Evolutionary conservation across 2,797 vertebrate genomes (phyloP), one percentile per base, ranked within the genome.

Genomic region (Anisognathus igniventris): DNA sequence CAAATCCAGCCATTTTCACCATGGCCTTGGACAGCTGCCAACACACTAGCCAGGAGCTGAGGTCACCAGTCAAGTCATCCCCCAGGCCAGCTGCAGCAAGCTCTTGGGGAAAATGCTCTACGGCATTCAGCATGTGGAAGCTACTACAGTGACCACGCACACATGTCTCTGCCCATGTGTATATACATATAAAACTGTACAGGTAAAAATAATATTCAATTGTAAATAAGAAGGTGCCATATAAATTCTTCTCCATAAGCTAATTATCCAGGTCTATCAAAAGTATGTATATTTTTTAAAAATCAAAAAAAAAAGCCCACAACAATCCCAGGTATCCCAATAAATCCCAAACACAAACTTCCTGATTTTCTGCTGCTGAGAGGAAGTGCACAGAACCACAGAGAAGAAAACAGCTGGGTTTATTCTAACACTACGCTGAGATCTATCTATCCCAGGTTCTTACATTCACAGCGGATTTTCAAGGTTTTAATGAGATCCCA

Each of bases 81-180:
- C 31, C 22, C 25, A n/a, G n/a, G 11, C 8, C 44, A 73, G 60
- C 40, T 21, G 39, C 61, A 50, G 48, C 31, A 57, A 78, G 27
- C 20, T 66, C 65, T 42, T 9, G 5, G 20, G 62, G 31, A 64
- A 73, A 60, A 64, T 2, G 33, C 57, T 47, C 71, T 14, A 30
- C 39, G 24, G 64, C 16, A 30, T 42, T 54, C 35, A 3, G 35
- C 73, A 90, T 0, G 0, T 3, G 2, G 45, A 3, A 92, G 33
- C 33, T 86, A 27, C 45, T 28, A 37, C 14, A 50, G 48, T 2
- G 30, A 66, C 53, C 10, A 7, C 0, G 12, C 1, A 2, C 15
- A 16, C 0, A 0, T 1, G 0, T n/a, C 35, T 51, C 37, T 71
- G 30, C 19, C 22, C 54, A 9, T 1, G 6, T 8, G 18, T 9